These are phyloP conservation scores for Drosophila sp. DNA, from an alignment of 1,140 invertebrate genomes.

Conservation along the genomic window DNA sequence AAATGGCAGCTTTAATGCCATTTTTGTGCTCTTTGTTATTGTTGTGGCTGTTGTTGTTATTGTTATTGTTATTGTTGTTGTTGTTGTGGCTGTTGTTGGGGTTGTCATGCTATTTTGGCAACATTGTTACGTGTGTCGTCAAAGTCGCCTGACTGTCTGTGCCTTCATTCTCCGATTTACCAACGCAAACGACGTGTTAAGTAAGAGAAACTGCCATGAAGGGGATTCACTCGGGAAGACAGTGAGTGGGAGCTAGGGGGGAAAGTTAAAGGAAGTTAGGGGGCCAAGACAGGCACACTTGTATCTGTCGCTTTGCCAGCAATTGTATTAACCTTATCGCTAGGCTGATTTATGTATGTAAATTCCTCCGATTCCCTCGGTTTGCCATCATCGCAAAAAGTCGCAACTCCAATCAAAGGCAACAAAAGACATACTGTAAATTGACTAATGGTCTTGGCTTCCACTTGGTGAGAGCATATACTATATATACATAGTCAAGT, in stretches of 20 bases:
- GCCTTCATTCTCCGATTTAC: conserved; percentile 46
- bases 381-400: conserved; percentile 31
- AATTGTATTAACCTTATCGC: conserved; percentile 75
- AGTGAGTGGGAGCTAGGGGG: neutral
- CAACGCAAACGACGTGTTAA: conserved; percentile 70
- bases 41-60: conserved; percentile 38
- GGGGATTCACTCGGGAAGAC: neutral
- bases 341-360: conserved; percentile 70
- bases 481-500: no score
- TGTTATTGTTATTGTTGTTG: conserved; percentile 40
- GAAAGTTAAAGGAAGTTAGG: neutral
- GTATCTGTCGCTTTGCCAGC: conserved; percentile 30
- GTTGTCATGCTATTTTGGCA: conserved; percentile 77
- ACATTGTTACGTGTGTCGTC: conserved; percentile 70
- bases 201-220: conserved; percentile 45
- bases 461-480: neutral
- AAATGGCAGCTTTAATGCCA: conserved; percentile 68
- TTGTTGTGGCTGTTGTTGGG: conserved; percentile 44
- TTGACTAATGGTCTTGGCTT: conserved; percentile 33
- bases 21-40: conserved; percentile 36
- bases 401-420: conserved; percentile 37
- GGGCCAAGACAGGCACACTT: neutral
- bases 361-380: conserved; percentile 44
- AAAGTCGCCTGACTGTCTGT: conserved; percentile 57
- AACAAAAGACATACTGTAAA: conserved; percentile 20